These are phyloP conservation scores for Drosophila nikananu DNA, from an alignment of 1,140 invertebrate species.

Conservation along the genomic window DNA sequence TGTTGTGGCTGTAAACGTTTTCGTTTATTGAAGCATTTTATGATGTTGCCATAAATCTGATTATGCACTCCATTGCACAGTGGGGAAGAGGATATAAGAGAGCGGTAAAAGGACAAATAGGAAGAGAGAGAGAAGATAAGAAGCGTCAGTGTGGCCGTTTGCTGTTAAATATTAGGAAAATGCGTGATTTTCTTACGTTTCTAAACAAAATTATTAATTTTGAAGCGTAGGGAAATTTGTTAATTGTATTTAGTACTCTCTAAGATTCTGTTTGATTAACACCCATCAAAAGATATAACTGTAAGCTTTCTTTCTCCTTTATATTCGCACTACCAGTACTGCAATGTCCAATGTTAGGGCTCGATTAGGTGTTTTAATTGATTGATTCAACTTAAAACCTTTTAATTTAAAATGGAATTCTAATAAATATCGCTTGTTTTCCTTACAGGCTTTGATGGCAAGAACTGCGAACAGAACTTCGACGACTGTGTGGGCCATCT, in stretches of 20 bases:
- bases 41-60: constrained; percentile 82
- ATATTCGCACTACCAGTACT: not conserved
- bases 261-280: too few relatives aligned
- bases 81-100: constrained; percentile 14
- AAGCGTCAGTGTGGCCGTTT: constrained; percentile 23
- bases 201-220: not conserved
- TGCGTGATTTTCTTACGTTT: too few relatives aligned
- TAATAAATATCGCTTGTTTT: not conserved
- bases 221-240: not conserved
- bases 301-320: not conserved
- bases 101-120: not conserved
- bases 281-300: not conserved
- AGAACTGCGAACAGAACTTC: constrained; percentile 95
- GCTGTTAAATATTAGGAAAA: not conserved
- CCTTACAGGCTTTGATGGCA: constrained; percentile 91
- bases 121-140: constrained; percentile 1
- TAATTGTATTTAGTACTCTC: too few relatives aligned
- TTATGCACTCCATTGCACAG: constrained; percentile 78
- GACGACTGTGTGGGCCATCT: constrained; percentile 95
- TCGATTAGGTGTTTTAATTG: too few relatives aligned
- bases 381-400: not conserved
- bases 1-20: constrained; percentile 71
- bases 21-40: constrained; percentile 82
- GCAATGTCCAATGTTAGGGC: not conserved
- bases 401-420: not conserved